Evolutionary conservation across 2,888 invertebrate species (phyloP), one percentile per base, ranked within the genome.

Genomic region (Drosophila kuntzei): DNA sequence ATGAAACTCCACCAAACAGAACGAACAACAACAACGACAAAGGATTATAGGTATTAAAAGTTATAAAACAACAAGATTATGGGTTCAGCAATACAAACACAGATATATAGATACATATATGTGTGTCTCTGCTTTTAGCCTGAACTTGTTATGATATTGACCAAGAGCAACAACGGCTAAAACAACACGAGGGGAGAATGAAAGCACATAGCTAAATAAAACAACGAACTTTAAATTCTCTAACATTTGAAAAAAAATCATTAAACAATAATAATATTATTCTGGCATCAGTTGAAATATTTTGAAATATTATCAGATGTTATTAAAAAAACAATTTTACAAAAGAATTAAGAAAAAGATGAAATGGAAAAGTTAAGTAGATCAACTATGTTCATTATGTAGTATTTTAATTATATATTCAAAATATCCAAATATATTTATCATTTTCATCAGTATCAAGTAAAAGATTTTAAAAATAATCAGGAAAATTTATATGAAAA

Each of bases 1-100:
- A 72, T 72, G 63, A 72, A 72, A 77, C 59, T 36, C 46, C 37
- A 58, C 39, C 60, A 60, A 58, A 37, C 50, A 41, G 51, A 32
- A 60, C 50, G 22, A 60, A 36, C 53, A 53, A 51, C 50, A 49
- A 64, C 66, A 47, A 71, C 71, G 75, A 74, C 81, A 79, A 74
- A 71, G 76, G 82, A 76, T 87, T 87, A 85, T 66, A 64, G 76
- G 79, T 84, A 87, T 88, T 88, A 87, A 78, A 88, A 89, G 88
- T 87, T 82, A 89, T 89, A 87, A 79, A 82, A 85, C 87, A 80
- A 89, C 79, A 87, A 72, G 88, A 89, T 88, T 87, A 90, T 74
- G 77, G 76, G 65, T 64, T 77, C 72, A 71, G 81, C 63, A 77
- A 67, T 68, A 67, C 82, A 76, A 71, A 66, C 70, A 84, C 47